Conservation (phyloP, 1,140 invertebrate genomes). For the Notospermus geniculatus region DNA sequence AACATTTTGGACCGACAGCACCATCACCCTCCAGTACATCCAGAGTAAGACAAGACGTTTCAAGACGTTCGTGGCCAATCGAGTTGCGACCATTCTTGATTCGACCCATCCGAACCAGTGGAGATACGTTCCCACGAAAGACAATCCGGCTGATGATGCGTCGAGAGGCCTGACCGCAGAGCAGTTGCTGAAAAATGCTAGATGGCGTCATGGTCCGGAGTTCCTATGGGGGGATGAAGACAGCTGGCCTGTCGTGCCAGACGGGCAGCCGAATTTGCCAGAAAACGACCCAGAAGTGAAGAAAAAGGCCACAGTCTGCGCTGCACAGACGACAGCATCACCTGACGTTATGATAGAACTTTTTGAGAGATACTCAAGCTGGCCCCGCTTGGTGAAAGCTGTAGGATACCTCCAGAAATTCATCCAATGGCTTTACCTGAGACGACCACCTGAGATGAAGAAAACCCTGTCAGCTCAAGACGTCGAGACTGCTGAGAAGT, state of each 20-base stretch:
- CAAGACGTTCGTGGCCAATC: constrained; percentile 4
- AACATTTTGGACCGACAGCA: constrained; percentile 7
- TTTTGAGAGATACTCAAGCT: background rate
- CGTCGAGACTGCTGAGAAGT: no score
- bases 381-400: background rate
- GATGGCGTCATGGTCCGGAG: constrained; percentile 21
- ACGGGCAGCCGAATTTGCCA: background rate
- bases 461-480: no score
- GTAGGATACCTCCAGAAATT: background rate
- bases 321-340: no score
- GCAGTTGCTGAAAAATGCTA: background rate
- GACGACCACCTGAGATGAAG: no score
- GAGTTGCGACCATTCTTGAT: constrained; percentile 6
- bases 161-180: constrained; percentile 22
- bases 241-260: constrained; percentile 11
- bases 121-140: constrained; percentile 9
- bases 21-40: background rate
- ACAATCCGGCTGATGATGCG: constrained; percentile 29
- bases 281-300: background rate
- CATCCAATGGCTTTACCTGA: no score
- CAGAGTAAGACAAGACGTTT: background rate
- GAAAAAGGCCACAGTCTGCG: background rate
- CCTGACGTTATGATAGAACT: background rate
- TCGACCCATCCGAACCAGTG: constrained; percentile 7
- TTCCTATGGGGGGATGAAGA: constrained; percentile 16